Conservation (phyloP, 2,888 invertebrate genomes). For the Pherbina coryleti region DNA sequence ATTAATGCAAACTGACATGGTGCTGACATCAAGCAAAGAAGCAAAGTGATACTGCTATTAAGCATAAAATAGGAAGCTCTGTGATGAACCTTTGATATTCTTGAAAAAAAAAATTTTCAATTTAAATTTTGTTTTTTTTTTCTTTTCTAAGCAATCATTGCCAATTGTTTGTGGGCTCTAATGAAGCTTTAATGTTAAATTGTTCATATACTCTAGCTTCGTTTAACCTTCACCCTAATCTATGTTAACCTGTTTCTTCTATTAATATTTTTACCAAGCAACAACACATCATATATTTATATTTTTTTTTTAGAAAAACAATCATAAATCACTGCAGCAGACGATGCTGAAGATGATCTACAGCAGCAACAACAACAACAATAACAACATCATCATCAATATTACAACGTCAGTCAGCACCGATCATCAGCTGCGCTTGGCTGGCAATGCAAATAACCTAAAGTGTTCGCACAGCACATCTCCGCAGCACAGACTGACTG, state of each 20-base stretch:
- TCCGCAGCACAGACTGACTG: constrained; percentile 5
- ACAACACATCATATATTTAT: constrained; percentile 1
- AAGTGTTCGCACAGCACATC: constrained; percentile 36
- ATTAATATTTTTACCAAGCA: background rate
- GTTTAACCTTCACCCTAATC: constrained; percentile 28
- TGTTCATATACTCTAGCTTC: background rate
- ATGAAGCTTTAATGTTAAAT: background rate
- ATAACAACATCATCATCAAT: background rate
- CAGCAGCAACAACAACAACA: background rate
- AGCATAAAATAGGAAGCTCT: background rate
- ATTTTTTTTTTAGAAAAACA: background rate
- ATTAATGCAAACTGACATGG: constrained; percentile 1
- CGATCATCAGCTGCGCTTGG: background rate
- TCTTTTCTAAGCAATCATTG: too few species aligned
- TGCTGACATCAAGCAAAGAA: background rate
- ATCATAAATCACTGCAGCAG: constrained; percentile 18
- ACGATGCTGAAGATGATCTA: constrained; percentile 22
- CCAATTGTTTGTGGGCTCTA: too few species aligned
- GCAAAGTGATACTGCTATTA: background rate
- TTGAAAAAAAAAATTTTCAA: background rate
- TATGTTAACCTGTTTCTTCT: background rate
- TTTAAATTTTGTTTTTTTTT: too few species aligned
- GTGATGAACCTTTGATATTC: background rate
- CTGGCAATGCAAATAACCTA: constrained; percentile 44
- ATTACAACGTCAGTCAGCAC: background rate